phyloP scores from a whole-genome alignment of 1,140 invertebrate genomes.

The Aphaenogaster ashmeadi region DNA sequence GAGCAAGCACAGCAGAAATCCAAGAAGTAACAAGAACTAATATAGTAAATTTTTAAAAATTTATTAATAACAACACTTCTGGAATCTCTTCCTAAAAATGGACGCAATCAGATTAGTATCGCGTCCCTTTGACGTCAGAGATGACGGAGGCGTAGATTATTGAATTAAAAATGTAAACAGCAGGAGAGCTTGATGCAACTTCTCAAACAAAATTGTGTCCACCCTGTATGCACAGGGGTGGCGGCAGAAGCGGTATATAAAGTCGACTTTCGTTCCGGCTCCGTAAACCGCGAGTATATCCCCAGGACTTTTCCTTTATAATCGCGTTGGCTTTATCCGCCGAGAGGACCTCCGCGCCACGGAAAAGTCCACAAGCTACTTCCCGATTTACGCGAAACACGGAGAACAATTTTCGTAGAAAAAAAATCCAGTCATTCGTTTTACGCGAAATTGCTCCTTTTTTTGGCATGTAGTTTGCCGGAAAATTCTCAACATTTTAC shows the following conservation, averaged over 20 bases:
- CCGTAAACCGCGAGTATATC: constrained; percentile 62
- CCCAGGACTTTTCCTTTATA: constrained; percentile 65
- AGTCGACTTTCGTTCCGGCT: constrained; percentile 60
- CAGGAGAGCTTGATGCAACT: constrained; percentile 44
- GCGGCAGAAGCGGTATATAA: constrained; percentile 51
- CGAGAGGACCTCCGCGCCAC: constrained; percentile 41
- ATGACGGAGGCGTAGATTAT: constrained; percentile 29
- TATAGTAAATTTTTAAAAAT: background rate
- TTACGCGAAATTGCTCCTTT: constrained; percentile 1
- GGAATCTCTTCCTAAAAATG: background rate
- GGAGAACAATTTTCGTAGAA: constrained; percentile 47
- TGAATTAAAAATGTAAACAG: constrained; percentile 62
- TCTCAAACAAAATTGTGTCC: constrained; percentile 55
- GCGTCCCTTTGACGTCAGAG: constrained; percentile 1
- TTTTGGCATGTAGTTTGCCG: background rate
- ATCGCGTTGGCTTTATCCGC: constrained; percentile 61
- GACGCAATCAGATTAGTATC: constrained; percentile 5
- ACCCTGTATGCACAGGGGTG: constrained; percentile 21
- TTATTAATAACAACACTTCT: background rate
- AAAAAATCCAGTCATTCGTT: constrained; percentile 46
- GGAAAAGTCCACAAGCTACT: constrained; percentile 50
- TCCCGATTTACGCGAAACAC: constrained; percentile 60
- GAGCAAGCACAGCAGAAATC: background rate
- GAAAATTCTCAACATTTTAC: background rate
- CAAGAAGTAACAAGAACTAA: background rate